A percentile compares a stretch with the other conserved stretches of the same genome.
Conservation (phyloP, 2,888 invertebrate species). For the Shargacucullia verbasci region DNA sequence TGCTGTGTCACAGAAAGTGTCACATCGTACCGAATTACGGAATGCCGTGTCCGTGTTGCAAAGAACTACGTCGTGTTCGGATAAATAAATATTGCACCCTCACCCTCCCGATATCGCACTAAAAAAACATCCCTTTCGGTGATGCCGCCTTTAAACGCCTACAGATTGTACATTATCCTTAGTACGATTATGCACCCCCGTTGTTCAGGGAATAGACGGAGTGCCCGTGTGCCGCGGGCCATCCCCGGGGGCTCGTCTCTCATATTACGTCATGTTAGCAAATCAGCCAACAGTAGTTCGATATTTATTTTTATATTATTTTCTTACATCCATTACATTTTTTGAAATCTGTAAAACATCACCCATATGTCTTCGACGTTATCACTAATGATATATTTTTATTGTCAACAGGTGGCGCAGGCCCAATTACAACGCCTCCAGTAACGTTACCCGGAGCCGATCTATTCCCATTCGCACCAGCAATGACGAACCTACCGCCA, state of each 20-base stretch:
- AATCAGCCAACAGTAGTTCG: constrained; percentile 67
- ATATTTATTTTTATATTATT: constrained; percentile 51
- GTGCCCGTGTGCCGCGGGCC: constrained; percentile 80
- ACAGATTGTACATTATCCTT: constrained; percentile 90
- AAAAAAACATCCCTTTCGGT: constrained; percentile 89
- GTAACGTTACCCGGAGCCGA: constrained; percentile 81
- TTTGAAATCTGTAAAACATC: not conserved
- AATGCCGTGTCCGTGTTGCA: constrained; percentile 79
- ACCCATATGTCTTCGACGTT: not conserved
- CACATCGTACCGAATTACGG: constrained; percentile 76
- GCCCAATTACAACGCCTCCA: constrained; percentile 76
- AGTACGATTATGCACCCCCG: constrained; percentile 89
- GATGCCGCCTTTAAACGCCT: constrained; percentile 89
- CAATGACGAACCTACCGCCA: constrained; percentile 81
- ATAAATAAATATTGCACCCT: constrained; percentile 89
- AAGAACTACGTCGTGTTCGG: constrained; percentile 82
- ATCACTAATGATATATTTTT: constrained; percentile 47
- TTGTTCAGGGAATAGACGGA: constrained; percentile 86
- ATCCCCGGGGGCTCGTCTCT: constrained; percentile 83
- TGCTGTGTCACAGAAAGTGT: constrained; percentile 62
- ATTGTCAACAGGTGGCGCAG: constrained; percentile 83
- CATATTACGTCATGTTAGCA: constrained; percentile 86
- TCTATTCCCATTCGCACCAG: constrained; percentile 82
- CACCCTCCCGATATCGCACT: constrained; percentile 86
- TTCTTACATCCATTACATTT: constrained; percentile 8